Evolutionary conservation across 2,797 vertebrate genomes (phyloP), one percentile per base, ranked within the genome.

Genomic region (Ceyx erithaca): DNA sequence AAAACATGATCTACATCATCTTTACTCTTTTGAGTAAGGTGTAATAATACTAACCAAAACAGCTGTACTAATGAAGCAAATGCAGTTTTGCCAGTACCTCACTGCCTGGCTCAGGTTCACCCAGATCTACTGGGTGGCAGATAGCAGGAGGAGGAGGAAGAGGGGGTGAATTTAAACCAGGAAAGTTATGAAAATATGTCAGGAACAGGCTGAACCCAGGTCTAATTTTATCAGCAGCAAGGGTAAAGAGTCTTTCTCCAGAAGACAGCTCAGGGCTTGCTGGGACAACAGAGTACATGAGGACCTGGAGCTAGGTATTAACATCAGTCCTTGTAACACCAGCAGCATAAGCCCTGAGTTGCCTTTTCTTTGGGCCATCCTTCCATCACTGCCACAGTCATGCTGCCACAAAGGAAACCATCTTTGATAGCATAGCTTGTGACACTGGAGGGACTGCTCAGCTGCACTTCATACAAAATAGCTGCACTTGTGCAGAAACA

Each of bases 101-200:
- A 43, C n/a, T 43, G 46, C 46, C 80, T 87, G 68, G 46, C 75
- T 85, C 61, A 75, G 28, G 75, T 85, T 93, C 78, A 89, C 37
- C 48, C 84, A 89, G 41, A 17, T 73, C 70, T 21, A 64, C 68
- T 37, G 37, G 37, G 37, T 37, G 37, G 37, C 37, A 37, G 37
- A 37, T 82, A 54, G 15, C 1, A 4, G 59, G 10, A 94, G 63
- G 43, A 73, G 63, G 48, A 77, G 66, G 45, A 70, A 71, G 58
- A 68, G 61, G 26, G 33, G 61, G 26, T 70, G 57, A 75, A 64
- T 89, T 90, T 81, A 72, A 90, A 73, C 22, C 55, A 63, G 73
- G n/a, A 84, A 86, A 79, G 45, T 73, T 90, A 94, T 35, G 75
- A 69, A 93, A 94, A 93, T 92, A 1, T 92, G 28, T 61, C 73